Evolutionary conservation across 1,140 invertebrate genomes (phyloP), one percentile per base, ranked within the genome.

Genomic region (Drosophila repletoides): DNA sequence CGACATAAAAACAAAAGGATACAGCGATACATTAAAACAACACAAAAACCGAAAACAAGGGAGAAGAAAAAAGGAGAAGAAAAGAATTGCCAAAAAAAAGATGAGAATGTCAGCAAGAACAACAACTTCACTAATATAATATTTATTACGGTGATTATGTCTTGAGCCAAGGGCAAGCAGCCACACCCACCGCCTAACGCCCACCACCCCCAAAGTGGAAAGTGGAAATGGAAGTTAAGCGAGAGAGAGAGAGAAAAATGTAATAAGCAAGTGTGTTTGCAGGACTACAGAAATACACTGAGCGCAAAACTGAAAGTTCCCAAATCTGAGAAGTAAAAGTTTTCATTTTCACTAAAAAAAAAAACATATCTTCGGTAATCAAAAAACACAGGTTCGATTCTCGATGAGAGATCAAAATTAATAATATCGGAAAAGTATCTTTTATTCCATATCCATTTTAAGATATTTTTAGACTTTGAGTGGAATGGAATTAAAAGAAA

Each of bases 131-230:
- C 70, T 73, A 73, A 73, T 73, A 73, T 70, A 73, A 73, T 73
- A 70, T 73, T 73, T 73, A 73, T 73, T 65, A 73, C 70, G 70
- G 70, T 70, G 70, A 73, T 73, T 73, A 73, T 73, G 70, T 73
- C 70, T 53, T 51, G 53, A 72, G 56, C 66, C 60, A 70, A 63
- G 51, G 64, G 56, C 63, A 66, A 60, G 28, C 66, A 36, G 36
- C 21, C 22, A 46, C 58, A 45, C 38, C 58, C 22, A 51, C 22
- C 38, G 12, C 2, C 17, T 26, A 6, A 10, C 26, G 24, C 21
- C 1, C 26, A 21, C 15, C 51, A 40, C 33, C 49, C 49, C 17
- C 36, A 41, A 31, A 49, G 24, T 49, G 7, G 38, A 28, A 63
- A 63, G 49, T 53, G 40, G 29, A 55, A 64, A 51, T 48, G 43